phyloP scores from a whole-genome alignment of 2,797 vertebrate species.

The Phaenicophaeus curvirostris region DNA sequence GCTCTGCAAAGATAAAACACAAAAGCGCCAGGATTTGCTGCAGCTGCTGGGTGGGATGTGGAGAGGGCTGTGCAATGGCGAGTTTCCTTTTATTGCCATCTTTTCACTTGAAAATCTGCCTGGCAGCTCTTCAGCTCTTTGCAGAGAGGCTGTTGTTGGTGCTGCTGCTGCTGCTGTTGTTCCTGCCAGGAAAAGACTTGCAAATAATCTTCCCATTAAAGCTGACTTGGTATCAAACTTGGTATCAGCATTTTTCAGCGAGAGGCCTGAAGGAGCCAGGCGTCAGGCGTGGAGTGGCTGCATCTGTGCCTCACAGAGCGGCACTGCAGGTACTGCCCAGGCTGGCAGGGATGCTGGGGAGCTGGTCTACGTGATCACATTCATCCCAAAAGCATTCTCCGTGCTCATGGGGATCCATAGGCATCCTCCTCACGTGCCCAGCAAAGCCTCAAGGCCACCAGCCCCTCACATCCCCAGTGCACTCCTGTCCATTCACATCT shows the following conservation, averaged over 20 bases:
- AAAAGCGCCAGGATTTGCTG: slow-evolving; percentile 21
- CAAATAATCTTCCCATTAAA: slow-evolving; percentile 22
- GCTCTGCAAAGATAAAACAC: not conserved
- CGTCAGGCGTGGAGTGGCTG: not conserved
- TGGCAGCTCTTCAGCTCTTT: slow-evolving; percentile 58
- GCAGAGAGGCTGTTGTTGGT: not conserved
- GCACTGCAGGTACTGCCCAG: not conserved
- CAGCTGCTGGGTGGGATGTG: not conserved
- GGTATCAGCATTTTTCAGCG: not conserved
- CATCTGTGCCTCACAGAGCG: not conserved
- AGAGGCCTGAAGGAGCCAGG: slow-evolving; percentile 10
- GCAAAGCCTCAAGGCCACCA: not conserved
- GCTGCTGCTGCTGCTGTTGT: not conserved
- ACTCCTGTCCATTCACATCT: not conserved
- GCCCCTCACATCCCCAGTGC: fast-evolving
- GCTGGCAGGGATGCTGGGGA: not conserved
- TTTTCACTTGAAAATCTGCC: slow-evolving; percentile 45
- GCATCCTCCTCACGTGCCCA: not conserved
- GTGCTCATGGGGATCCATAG: fast-evolving
- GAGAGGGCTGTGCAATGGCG: not conserved
- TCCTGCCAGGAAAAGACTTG: slow-evolving; percentile 37
- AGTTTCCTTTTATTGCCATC: slow-evolving; percentile 33
- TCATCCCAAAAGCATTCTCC: not conserved
- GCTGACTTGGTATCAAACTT: not conserved
- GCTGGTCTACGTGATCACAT: not conserved